phyloP scores from a whole-genome alignment of 1,140 invertebrate species.

The Drosophila erecta region DNA sequence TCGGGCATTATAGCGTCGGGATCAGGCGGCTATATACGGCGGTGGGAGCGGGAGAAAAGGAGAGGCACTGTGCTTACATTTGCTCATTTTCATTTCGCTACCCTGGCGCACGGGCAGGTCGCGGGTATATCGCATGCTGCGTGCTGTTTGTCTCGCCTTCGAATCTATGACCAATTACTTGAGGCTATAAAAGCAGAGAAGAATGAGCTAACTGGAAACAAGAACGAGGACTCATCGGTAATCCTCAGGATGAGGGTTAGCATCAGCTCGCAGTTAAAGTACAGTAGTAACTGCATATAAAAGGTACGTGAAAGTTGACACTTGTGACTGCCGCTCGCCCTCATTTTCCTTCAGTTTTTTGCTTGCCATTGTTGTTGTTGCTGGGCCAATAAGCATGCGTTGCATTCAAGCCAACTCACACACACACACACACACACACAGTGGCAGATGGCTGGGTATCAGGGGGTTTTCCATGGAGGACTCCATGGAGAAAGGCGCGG shows the following conservation, averaged over 20 bases:
- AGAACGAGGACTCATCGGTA: too few relatives aligned
- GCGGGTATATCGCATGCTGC: constrained; percentile 2
- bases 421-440: neutral
- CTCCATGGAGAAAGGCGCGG: neutral
- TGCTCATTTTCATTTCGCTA: constrained; percentile 72
- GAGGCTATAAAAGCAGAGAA: too few relatives aligned
- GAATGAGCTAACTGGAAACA: too few relatives aligned
- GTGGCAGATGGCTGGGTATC: neutral
- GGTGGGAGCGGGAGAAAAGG: neutral
- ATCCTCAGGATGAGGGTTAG: too few relatives aligned
- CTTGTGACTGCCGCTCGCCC: constrained; percentile 3
- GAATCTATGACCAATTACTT: too few relatives aligned
- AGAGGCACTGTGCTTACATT: constrained; percentile 58
- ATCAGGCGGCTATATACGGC: constrained; percentile 8
- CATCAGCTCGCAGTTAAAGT: too few relatives aligned
- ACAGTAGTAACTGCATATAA: too few relatives aligned
- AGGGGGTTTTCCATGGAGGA: neutral
- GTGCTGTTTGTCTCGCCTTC: too few relatives aligned
- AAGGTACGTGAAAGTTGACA: neutral
- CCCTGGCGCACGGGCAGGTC: neutral
- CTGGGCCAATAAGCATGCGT: constrained; percentile 62
- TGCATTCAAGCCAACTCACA: constrained; percentile 45
- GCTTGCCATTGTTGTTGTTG: constrained; percentile 30
- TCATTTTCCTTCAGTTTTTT: constrained; percentile 21
- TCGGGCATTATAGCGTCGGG: constrained; percentile 4